Evolutionary conservation across 2,113 vertebrate species (phyloP), one percentile per base, ranked within the genome.

Genomic region (Notothenia coriiceps): DNA sequence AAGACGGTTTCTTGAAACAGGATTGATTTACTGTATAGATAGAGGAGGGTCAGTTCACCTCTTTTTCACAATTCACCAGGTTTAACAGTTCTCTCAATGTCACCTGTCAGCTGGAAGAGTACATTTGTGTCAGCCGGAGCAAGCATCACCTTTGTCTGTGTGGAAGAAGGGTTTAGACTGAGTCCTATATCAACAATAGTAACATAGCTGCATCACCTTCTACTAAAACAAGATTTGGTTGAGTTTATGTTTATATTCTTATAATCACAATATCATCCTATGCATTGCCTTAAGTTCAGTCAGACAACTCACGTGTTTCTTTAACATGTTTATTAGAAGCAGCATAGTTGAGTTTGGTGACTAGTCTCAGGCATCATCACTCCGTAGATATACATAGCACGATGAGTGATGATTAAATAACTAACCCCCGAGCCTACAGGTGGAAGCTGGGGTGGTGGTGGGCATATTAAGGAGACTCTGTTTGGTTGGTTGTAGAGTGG

Each of bases 1-100:
- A 22, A 4, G 9, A 56, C 4, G 9, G 7, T 9, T 43, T 7
- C 11, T 25, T 6, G 40, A 4, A 1, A 2, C 54, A n/a, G 54
- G 29, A 10, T 9, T 15, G 15, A 33, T 22, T 18, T 33, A 35
- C n/a, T 44, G 20, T 3, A 25, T 10, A 74, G 13, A 55, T 29
- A 29, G 10, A 13, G 5, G 1, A 54, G 10, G 49, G n/a, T 63
- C 60, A 55, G 49, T 46, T 67, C 49, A 70, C 14, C 44, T 74
- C 43, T 77, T 54, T 43, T 74, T 74, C 74, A 60, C 85, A 77
- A 57, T 47, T 62, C 29, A 67, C 1, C 54, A 67, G 25, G 14
- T 81, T 79, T 62, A 68, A 63, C 61, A 59, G 65, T 64, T 77
- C 52, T 47, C 35, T 69, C 68, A 12, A 55, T 74, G 70, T 55